phyloP scores from a whole-genome alignment of 2,888 invertebrate genomes.

The Pseudoips prasinana region DNA sequence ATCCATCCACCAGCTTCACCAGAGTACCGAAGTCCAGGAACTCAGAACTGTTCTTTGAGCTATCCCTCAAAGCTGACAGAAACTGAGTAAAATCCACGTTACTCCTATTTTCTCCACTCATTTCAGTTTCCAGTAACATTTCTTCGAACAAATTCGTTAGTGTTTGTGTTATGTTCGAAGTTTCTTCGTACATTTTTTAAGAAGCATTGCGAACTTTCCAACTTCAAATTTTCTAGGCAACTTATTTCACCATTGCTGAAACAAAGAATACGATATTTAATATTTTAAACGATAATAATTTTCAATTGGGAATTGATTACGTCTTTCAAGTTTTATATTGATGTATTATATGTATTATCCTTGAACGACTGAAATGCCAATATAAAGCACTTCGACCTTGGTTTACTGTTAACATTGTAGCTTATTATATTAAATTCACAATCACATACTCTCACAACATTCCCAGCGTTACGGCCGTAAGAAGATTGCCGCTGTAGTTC shows the following conservation, averaged over 20 bases:
- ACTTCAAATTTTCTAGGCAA: slow-evolving; percentile 14
- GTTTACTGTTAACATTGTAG: too few relatives aligned
- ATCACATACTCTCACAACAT: too few relatives aligned
- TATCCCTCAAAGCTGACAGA: slow-evolving; percentile 53
- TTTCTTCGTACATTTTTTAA: slow-evolving; percentile 52
- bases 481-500: too few relatives aligned
- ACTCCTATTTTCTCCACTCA: slow-evolving; percentile 52
- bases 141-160: slow-evolving; percentile 68
- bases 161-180: slow-evolving; percentile 64
- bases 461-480: too few relatives aligned
- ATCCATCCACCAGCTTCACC: slow-evolving; percentile 65
- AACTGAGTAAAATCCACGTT: slow-evolving; percentile 60
- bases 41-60: slow-evolving; percentile 55
- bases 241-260: slow-evolving; percentile 23
- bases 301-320: too few relatives aligned
- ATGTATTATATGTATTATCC: too few relatives aligned
- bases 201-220: slow-evolving; percentile 2
- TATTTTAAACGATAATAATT: too few relatives aligned
- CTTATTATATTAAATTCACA: too few relatives aligned
- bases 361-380: too few relatives aligned
- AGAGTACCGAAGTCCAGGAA: slow-evolving; percentile 64
- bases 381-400: too few relatives aligned
- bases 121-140: slow-evolving; percentile 60
- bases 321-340: too few relatives aligned
- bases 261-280: slow-evolving; percentile 22